Evolutionary conservation across 2,888 invertebrate genomes (phyloP), one percentile per base, ranked within the genome.

Genomic region (Steromphala cineraria): DNA sequence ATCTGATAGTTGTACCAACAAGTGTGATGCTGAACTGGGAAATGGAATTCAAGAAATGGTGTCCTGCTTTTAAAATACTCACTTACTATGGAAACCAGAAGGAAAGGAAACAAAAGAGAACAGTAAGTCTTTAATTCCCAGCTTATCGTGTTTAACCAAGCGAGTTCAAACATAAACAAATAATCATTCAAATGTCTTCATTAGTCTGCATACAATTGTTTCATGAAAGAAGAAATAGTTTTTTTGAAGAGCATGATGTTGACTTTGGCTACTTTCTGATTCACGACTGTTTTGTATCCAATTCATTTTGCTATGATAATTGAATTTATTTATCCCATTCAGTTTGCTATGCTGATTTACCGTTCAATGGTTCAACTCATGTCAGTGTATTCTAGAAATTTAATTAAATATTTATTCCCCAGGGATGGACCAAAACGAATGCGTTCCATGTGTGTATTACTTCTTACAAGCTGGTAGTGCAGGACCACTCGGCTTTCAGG

Each of bases 1-100:
- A 99, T 95, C 95, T 99, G 31, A 98, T 99, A 87, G 97, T 99
- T 84, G 99, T 99, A 87, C 99, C 99, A 82, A 99, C 99, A 19
- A 99, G 99, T 87, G 99, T 99, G 77, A 98, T 99, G 97, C 95
- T 99, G 84, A 99, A 99, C 94, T 99, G 99, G 99, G 99, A 99
- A 95, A 98, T 99, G 97, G 99, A 99, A 94, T 97, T 98, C 92
- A 99, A 99, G 94, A 99, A 99, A 94, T 99, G 99, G 99, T 99
- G 99, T 94, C 99, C 99, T 0, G 98, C 97, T 78, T 98, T 99
- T 94, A 99, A 99, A 95, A 98, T 99, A 91, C 95, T 99, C 87
- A 99, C 99, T 0, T 99, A 99, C 94, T 99, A 98, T 93, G 99
- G 99, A 71, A 96, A 96, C 46, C 97, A 97, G 90, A 99, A 99